Percentiles rank a stretch among this genome's conserved stretches.
Evolutionary conservation across 2,888 invertebrate genomes (phyloP).

Genomic region (Lasioglossum malachurum): DNA sequence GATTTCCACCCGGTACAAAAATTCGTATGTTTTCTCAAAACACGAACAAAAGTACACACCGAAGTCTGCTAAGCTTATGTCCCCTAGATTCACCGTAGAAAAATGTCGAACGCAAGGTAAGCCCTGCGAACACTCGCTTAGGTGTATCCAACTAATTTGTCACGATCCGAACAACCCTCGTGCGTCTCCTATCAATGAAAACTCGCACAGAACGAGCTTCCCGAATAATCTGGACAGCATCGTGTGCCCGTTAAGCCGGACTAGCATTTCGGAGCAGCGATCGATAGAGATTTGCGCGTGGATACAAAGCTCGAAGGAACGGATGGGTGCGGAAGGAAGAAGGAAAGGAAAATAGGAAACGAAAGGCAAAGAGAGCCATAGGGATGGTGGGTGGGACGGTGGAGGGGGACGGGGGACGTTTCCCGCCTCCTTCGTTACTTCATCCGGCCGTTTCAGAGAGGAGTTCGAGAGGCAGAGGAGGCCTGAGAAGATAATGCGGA

Average conservation of each 20-base stretch:
- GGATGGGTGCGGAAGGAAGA: slow-evolving; percentile 4
- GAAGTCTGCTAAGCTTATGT: background rate
- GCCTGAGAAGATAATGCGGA: slow-evolving; percentile 65
- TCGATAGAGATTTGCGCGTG: slow-evolving; percentile 63
- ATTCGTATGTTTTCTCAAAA: background rate
- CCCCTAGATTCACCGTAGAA: background rate
- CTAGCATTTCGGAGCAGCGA: slow-evolving; percentile 62
- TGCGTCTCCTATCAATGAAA: background rate
- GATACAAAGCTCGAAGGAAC: slow-evolving; percentile 50
- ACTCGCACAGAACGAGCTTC: slow-evolving; percentile 30
- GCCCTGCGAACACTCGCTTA: background rate
- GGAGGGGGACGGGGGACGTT: slow-evolving; percentile 16
- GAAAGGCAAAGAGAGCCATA: slow-evolving; percentile 26
- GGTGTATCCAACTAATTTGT: background rate
- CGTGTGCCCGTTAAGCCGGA: slow-evolving; percentile 56
- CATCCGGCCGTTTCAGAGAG: slow-evolving; percentile 46
- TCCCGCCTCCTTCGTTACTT: slow-evolving; percentile 60
- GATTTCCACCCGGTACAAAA: background rate
- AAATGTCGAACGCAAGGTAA: background rate
- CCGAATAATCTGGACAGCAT: slow-evolving; percentile 49
- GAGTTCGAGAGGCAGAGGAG: slow-evolving; percentile 50
- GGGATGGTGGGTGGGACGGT: background rate
- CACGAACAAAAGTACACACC: background rate
- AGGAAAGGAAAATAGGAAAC: slow-evolving; percentile 27
- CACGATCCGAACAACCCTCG: background rate